Evolutionary conservation across 2,888 invertebrate genomes (phyloP).

Genomic region (Ophion obscuratus): DNA sequence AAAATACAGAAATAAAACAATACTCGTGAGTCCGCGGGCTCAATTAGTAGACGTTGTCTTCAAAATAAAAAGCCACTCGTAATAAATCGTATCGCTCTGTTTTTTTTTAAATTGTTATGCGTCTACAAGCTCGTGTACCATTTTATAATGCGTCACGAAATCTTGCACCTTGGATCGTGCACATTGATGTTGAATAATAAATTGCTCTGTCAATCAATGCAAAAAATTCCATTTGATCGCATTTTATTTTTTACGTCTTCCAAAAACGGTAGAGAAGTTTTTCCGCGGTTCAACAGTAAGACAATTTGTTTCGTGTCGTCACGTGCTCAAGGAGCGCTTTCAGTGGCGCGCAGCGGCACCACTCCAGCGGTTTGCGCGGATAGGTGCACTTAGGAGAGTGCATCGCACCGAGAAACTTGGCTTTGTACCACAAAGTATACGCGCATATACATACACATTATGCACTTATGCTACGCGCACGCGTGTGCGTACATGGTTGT

Average conservation of each 20-base stretch:
- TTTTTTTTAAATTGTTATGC: background rate
- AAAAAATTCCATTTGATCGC: background rate
- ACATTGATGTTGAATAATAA: slow-evolving; percentile 10
- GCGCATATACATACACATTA: background rate
- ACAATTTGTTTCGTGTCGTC: background rate
- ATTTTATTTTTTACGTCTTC: background rate
- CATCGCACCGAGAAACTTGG: slow-evolving; percentile 23
- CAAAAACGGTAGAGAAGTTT: background rate
- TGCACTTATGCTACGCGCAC: background rate
- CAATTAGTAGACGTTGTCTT: slow-evolving; percentile 21
- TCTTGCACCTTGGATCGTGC: background rate
- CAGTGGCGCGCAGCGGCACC: background rate
- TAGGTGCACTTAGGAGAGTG: slow-evolving; percentile 4
- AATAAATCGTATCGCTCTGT: background rate
- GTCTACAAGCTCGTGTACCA: background rate
- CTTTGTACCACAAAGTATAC: background rate
- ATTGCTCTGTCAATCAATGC: background rate
- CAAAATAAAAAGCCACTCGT: background rate
- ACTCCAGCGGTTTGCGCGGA: background rate
- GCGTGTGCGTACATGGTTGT: background rate
- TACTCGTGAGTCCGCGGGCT: slow-evolving; percentile 50
- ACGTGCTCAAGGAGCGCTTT: background rate
- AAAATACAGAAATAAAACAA: slow-evolving; percentile 30
- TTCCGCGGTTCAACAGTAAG: background rate
- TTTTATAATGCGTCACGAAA: background rate